A percentile compares a stretch with the other conserved stretches of the same genome.
These are phyloP conservation scores for Neosalanx taihuensis DNA, from an alignment of 2,797 vertebrate species.

Conservation along the genomic window DNA sequence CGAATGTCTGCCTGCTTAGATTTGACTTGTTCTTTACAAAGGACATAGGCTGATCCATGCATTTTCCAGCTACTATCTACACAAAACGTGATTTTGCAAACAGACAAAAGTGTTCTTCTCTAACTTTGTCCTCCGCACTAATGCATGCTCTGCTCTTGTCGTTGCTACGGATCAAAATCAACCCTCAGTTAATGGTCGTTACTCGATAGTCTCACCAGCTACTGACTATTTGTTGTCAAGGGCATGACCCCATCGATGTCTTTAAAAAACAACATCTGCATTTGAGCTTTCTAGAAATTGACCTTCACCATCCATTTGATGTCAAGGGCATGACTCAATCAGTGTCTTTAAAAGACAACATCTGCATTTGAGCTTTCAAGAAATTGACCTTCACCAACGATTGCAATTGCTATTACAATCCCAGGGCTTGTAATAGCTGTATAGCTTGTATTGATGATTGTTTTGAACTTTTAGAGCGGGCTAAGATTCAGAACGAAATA, in stretches of 20 bases:
- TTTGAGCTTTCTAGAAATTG: constrained; percentile 12
- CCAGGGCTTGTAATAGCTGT: not conserved
- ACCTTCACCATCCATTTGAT: constrained; percentile 1
- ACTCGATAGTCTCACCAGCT: not conserved
- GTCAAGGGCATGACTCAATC: not conserved
- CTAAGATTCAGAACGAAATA: constrained; percentile 39
- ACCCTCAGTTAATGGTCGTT: not conserved
- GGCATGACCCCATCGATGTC: not conserved
- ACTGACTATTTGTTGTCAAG: not conserved
- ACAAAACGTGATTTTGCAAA: not conserved
- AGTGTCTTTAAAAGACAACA: not conserved
- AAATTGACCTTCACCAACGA: constrained; percentile 18
- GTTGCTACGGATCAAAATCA: not conserved
- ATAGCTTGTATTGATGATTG: not conserved
- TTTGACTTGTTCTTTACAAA: not conserved
- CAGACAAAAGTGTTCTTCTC: not conserved
- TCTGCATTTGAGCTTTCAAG: constrained; percentile 6
- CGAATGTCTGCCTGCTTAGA: not conserved
- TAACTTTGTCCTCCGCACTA: constrained; percentile 17
- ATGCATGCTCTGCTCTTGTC: not conserved
- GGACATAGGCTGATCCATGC: not conserved
- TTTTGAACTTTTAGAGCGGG: constrained; percentile 5
- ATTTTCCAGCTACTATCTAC: not conserved
- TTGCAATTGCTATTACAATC: constrained; percentile 6
- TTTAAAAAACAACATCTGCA: not conserved